Percentiles rank a stretch among this genome's conserved stretches.
Conservation (phyloP, 2,113 vertebrate species). For the Beaufortia kweichowensis region DNA sequence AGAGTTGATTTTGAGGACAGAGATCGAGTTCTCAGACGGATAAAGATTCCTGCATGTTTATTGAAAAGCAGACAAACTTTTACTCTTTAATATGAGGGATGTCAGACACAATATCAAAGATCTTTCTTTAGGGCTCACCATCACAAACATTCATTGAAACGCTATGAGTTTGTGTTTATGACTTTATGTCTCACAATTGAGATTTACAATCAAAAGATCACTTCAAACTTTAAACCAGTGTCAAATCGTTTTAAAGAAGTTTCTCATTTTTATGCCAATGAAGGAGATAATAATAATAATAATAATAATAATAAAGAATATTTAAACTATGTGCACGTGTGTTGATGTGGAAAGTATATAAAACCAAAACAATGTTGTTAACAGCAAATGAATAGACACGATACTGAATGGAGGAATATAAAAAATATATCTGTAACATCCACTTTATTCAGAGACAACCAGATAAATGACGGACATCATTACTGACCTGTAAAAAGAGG, state of each 20-base stretch:
- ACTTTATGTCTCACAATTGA: too few species aligned
- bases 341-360: neutral
- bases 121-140: slow-evolving; percentile 9
- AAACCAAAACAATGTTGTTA: neutral
- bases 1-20: too few species aligned
- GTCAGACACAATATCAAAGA: neutral
- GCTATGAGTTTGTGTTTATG: too few species aligned
- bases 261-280: slow-evolving; percentile 19
- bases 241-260: slow-evolving; percentile 6
- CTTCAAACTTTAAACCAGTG: too few species aligned
- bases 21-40: too few species aligned
- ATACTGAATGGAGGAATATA: neutral
- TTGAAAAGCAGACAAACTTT: too few species aligned
- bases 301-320: too few species aligned
- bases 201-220: neutral
- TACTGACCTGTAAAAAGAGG: slow-evolving; percentile 22
- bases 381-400: neutral
- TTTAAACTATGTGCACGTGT: slow-evolving; percentile 5
- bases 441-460: slow-evolving; percentile 10
- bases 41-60: too few species aligned
- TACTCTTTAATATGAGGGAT: too few species aligned
- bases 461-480: neutral
- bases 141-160: too few species aligned
- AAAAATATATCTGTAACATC: neutral
- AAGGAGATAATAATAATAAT: slow-evolving; percentile 27